Evolutionary conservation across 2,113 vertebrate species (phyloP).

Genomic region (Oncorhynchus gorbuscha): DNA sequence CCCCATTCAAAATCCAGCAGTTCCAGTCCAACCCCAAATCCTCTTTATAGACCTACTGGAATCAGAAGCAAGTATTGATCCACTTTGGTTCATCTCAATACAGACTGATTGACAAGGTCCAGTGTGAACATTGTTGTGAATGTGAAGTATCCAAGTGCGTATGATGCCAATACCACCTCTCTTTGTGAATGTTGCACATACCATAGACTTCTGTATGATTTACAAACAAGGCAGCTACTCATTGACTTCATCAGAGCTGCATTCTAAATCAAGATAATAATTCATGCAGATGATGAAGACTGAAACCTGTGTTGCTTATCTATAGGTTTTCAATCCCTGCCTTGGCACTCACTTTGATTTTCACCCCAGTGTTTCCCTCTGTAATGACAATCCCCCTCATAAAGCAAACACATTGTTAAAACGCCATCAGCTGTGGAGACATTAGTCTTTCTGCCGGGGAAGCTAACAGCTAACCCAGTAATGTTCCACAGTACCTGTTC

Average conservation of each 20-base stretch:
- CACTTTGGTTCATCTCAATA: too few relatives aligned
- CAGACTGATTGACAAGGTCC: too few relatives aligned
- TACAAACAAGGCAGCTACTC: not conserved
- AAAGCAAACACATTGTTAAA: conserved; percentile 42
- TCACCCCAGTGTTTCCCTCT: not conserved
- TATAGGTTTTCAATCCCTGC: not conserved
- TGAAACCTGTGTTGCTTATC: not conserved
- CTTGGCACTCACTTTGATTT: not conserved
- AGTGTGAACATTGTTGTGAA: too few relatives aligned
- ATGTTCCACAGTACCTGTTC: conserved; percentile 18
- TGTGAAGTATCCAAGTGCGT: too few relatives aligned
- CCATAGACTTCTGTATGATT: not conserved
- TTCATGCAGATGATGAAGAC: not conserved
- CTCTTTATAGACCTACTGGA: conserved; percentile 41
- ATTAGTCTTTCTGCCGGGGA: not conserved
- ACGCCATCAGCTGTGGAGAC: conserved; percentile 32
- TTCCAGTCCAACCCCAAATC: conserved; percentile 54
- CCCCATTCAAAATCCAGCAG: conserved; percentile 71
- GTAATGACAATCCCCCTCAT: conserved; percentile 3
- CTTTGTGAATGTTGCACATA: not conserved
- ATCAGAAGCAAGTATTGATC: too few relatives aligned
- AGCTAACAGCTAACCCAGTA: not conserved
- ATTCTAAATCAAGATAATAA: not conserved
- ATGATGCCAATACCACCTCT: too few relatives aligned
- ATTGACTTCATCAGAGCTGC: not conserved